Evolutionary conservation across 1,140 invertebrate genomes (phyloP), one percentile per base, ranked within the genome.

Genomic region (Sminthurides bifidus): DNA sequence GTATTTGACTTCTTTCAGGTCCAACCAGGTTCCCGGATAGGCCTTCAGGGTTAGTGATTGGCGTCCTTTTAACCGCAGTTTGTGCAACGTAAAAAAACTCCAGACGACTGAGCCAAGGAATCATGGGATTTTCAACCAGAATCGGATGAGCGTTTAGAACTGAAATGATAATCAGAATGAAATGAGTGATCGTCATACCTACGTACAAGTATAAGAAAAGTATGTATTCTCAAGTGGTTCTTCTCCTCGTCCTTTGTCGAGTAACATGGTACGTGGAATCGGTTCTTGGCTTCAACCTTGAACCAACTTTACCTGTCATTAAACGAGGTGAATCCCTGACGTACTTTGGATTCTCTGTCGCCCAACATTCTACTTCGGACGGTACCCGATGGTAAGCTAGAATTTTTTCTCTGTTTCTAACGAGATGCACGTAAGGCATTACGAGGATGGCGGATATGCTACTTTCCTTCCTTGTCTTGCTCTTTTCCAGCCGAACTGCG

Each of bases 291-390:
- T 91, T 91, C 72, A 92, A 92, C 75, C 76, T 92, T 65, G 88
- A 92, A 70, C 75, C 83, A 45, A 77, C 82, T 69, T 80, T 91
- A 72, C 85, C 88, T 67, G 74, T 91, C 66, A 78, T 89, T 65
- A 90, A 90, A 73, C 70, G 75, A 51, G 87, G 85, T 61, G 61
- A 69, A 37, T 59, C 64, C 24, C 79, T 78, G 33, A 84, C 85
- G 40, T 90, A 88, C 73, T 92, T 92, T 72, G 88, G 88, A 72
- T 92, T 83, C 75, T 88, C 87, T 31, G 82, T 92, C 15, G 87
- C 88, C 43, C 80, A 89, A 71, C 88, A 92, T 70, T 75, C 81
- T 61, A 77, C 79, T 59, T 61, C 75, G 19, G 68, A 73, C 27
- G 72, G 74, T 35, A 67, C 66, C 17, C 41, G 38, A 44, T 65